Evolutionary conservation across 2,888 invertebrate species (phyloP), one percentile per base, ranked within the genome.

Genomic region (Ectobius pallidus): DNA sequence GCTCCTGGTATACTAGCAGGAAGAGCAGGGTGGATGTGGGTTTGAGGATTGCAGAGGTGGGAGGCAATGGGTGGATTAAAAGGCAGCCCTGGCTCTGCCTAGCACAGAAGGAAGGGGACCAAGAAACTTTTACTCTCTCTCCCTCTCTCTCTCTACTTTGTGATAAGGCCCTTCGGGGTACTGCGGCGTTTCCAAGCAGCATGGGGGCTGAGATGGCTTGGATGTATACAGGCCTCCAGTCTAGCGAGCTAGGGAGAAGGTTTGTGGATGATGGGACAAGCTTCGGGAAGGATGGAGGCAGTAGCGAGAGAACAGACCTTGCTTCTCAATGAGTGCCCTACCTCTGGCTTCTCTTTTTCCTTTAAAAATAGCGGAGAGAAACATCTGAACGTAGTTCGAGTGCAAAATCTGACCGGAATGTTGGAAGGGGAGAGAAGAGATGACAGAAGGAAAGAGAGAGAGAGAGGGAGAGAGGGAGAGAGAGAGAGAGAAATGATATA

Each of bases 111-210:
- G 9, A 27, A 3, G 18, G 20, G 42, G 42, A 27, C 65, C 65
- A 65, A 65, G 65, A 65, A 65, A 65, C 65, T 65, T 65, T 65
- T 44, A 44, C 42, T 44, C 65, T 27, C 61, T 61, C 61, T 14
- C 61, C 32, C 30, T 16, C 32, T 61, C 61, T 61, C 61, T 65
- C 44, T 46, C 42, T 44, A 65, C 65, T 65, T 65, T 65, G 65
- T 65, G 65, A 65, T 65, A 65, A 65, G 65, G 65, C 65, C 65
- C 65, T 65, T 65, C 65, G 65, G 65, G 65, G 65, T 65, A 65
- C 22, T 25, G 39, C 65, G n/a, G n/a, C n/a, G 27, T 18, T 16
- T 14, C 14, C 46, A 46, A n/a, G 16, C 46, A 55, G 55, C 27
- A 55, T n/a, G n/a, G n/a, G n/a, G n/a, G n/a, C n/a, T n/a, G n/a